phyloP scores from a whole-genome alignment of 2,797 vertebrate species.

The Danio aesculapii region DNA sequence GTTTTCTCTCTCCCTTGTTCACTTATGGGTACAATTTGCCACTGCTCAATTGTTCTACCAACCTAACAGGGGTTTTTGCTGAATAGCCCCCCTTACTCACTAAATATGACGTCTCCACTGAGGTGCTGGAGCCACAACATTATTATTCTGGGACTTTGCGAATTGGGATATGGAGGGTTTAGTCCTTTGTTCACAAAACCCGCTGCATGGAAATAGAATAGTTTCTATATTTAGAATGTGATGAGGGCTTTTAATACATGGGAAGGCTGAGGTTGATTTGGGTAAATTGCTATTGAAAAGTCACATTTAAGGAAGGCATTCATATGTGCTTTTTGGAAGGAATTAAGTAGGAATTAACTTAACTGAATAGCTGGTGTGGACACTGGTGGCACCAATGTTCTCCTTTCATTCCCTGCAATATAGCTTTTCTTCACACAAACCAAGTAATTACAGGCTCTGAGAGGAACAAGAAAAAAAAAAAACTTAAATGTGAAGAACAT shows the following conservation, averaged over 20 bases:
- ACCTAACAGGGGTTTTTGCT: slow-evolving; percentile 25
- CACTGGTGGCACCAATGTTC: background rate
- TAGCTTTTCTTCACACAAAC: slow-evolving; percentile 1
- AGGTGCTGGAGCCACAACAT: background rate
- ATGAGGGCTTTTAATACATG: slow-evolving; percentile 19
- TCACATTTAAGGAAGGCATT: background rate
- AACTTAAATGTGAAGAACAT: background rate
- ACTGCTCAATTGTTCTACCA: slow-evolving; percentile 32
- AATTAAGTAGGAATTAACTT: background rate
- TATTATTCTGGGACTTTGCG: slow-evolving; percentile 24
- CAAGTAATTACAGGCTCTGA: background rate
- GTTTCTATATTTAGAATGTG: slow-evolving; percentile 23
- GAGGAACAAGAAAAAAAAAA: background rate
- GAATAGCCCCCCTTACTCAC: slow-evolving; percentile 10
- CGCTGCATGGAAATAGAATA: slow-evolving; percentile 18
- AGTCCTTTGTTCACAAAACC: slow-evolving; percentile 27
- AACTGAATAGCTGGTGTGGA: background rate
- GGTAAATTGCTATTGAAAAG: background rate
- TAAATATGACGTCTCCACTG: slow-evolving; percentile 6
- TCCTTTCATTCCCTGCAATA: background rate
- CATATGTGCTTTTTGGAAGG: background rate
- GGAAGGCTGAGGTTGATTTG: background rate
- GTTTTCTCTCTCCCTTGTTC: slow-evolving; percentile 15
- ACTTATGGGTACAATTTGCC: slow-evolving; percentile 25
- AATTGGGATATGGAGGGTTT: slow-evolving; percentile 21